Evolutionary conservation across 2,888 invertebrate species (phyloP).

Genomic region (Parasteatoda lunata): DNA sequence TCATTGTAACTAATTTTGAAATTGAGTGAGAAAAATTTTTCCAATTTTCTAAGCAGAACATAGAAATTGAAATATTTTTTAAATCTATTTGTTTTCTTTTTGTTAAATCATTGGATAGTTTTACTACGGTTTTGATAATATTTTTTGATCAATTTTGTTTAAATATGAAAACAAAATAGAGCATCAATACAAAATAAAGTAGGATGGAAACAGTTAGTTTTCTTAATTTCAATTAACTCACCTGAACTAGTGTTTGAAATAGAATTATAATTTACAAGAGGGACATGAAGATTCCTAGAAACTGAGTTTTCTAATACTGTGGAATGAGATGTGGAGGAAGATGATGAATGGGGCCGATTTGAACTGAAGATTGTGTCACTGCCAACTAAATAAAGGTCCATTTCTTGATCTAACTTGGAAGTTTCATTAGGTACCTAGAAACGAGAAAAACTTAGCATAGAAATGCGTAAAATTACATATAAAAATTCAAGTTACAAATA

Average conservation of each 20-base stretch:
- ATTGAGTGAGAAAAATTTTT: no score
- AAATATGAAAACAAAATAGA: no score
- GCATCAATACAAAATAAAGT: no score
- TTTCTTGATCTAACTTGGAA: slow-evolving; percentile 51
- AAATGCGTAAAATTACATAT: not conserved
- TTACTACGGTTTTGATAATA: no score
- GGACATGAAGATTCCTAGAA: slow-evolving; percentile 49
- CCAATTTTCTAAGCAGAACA: no score
- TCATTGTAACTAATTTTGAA: no score
- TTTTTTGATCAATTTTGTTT: no score
- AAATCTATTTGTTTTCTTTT: no score
- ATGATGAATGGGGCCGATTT: slow-evolving; percentile 39
- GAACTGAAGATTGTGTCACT: slow-evolving; percentile 65
- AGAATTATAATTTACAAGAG: slow-evolving; percentile 50
- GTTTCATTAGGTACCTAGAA: slow-evolving; percentile 58
- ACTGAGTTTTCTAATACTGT: slow-evolving; percentile 49
- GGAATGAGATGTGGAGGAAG: slow-evolving; percentile 39
- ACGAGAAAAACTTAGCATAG: not conserved
- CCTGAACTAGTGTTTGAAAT: slow-evolving; percentile 60
- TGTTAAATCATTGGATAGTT: no score
- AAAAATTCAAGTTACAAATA: not conserved
- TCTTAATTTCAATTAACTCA: slow-evolving; percentile 2
- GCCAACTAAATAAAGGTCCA: slow-evolving; percentile 62
- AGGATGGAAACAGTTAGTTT: no score
- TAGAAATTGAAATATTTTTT: no score